A percentile compares a stretch with the other conserved stretches of the same genome.
Conservation (phyloP, 2,888 invertebrate species). For the Tenthredo distinguenda region DNA sequence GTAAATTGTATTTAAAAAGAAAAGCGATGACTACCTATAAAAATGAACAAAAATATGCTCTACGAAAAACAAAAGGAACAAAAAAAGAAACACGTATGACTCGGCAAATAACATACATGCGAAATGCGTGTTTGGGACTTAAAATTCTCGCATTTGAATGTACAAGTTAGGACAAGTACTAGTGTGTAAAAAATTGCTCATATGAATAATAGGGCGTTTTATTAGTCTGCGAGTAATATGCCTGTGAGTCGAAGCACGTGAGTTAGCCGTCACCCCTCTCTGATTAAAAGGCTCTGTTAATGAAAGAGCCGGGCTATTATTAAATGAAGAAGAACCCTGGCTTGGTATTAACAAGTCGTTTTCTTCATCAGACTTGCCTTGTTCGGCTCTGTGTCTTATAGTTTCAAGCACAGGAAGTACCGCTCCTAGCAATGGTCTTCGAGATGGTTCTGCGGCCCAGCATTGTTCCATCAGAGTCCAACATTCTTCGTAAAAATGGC, state of each 20-base stretch:
- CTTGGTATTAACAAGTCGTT: slow-evolving; percentile 56
- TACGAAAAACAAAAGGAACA: not conserved
- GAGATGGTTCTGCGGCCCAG: slow-evolving; percentile 88
- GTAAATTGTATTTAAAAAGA: not conserved
- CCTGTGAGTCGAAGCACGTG: slow-evolving; percentile 63
- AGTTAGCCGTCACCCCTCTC: slow-evolving; percentile 70
- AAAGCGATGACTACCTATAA: not conserved
- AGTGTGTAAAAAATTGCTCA: slow-evolving; percentile 72
- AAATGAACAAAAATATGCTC: not conserved
- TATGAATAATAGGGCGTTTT: slow-evolving; percentile 70
- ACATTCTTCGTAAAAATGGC: slow-evolving; percentile 88
- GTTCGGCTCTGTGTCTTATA: slow-evolving; percentile 77
- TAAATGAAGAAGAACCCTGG: slow-evolving; percentile 61
- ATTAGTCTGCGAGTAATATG: slow-evolving; percentile 64
- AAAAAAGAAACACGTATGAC: not conserved
- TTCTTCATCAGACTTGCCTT: slow-evolving; percentile 67
- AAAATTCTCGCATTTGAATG: slow-evolving; percentile 74
- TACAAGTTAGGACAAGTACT: slow-evolving; percentile 72
- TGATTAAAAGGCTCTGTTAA: slow-evolving; percentile 74
- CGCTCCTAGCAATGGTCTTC: slow-evolving; percentile 88
- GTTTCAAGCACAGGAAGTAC: slow-evolving; percentile 85
- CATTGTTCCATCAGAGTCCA: slow-evolving; percentile 92
- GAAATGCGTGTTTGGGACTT: slow-evolving; percentile 52
- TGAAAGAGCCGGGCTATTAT: slow-evolving; percentile 70
- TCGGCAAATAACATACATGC: not conserved